A percentile compares a stretch with the other conserved stretches of the same genome.
Conservation (phyloP, 2,888 invertebrate genomes). For the Arctia plantaginis region DNA sequence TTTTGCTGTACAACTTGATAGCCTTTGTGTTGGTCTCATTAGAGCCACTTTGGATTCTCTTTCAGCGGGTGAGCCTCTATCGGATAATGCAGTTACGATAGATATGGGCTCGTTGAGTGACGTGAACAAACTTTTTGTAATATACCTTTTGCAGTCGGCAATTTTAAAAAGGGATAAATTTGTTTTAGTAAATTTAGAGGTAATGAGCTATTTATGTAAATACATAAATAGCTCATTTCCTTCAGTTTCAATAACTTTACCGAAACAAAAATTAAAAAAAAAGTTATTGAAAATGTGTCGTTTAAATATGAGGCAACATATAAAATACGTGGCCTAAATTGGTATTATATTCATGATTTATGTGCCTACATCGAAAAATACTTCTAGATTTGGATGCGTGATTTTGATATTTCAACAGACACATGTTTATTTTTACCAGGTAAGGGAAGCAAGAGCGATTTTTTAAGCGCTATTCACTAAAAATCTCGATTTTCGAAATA, state of each 20-base stretch:
- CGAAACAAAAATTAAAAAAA: too few relatives aligned
- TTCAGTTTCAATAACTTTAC: too few relatives aligned
- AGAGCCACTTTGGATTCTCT: constrained; percentile 68
- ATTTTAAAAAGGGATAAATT: neutral
- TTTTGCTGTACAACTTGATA: constrained; percentile 62
- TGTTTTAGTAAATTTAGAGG: too few relatives aligned
- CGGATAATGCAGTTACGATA: constrained; percentile 50
- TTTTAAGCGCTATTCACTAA: constrained; percentile 64
- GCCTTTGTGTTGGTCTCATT: constrained; percentile 71
- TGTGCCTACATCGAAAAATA: constrained; percentile 36
- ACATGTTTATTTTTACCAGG: constrained; percentile 51
- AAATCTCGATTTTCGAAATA: constrained; percentile 64
- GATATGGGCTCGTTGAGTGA: constrained; percentile 39
- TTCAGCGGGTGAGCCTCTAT: constrained; percentile 52
- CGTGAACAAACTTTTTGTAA: constrained; percentile 36
- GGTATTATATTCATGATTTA: constrained; percentile 50
- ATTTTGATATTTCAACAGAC: constrained; percentile 58
- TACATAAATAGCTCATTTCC: too few relatives aligned
- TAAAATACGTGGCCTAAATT: constrained; percentile 29
- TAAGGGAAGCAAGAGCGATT: constrained; percentile 57
- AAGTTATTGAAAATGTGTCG: too few relatives aligned
- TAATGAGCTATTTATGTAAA: too few relatives aligned
- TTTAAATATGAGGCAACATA: constrained; percentile 14
- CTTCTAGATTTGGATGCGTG: constrained; percentile 38
- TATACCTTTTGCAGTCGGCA: constrained; percentile 19